These are phyloP conservation scores for Agonopterix heracliana DNA, from an alignment of 2,888 invertebrate species.

Conservation along the genomic window DNA sequence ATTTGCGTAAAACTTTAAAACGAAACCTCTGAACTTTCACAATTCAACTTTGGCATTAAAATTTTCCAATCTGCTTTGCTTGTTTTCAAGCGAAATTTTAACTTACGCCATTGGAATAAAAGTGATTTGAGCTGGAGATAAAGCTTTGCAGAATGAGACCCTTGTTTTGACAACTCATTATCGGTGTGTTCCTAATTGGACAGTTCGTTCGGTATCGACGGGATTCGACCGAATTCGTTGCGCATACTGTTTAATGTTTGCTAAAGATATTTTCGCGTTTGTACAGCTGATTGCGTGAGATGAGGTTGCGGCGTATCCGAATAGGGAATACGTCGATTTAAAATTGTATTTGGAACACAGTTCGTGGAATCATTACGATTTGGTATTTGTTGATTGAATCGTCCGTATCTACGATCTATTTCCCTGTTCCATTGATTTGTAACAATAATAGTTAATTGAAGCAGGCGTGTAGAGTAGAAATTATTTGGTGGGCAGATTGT, in stretches of 20 bases:
- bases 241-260: slow-evolving; percentile 55
- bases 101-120: slow-evolving; percentile 28
- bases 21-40: slow-evolving; percentile 64
- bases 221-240: slow-evolving; percentile 42
- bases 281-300: slow-evolving; percentile 60
- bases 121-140: slow-evolving; percentile 16
- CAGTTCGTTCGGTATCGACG: slow-evolving; percentile 31
- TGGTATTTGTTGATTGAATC: no score
- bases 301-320: slow-evolving; percentile 32
- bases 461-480: no score
- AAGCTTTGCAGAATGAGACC: slow-evolving; percentile 31
- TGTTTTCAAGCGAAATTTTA: slow-evolving; percentile 22
- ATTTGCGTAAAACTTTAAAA: slow-evolving; percentile 63
- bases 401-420: no score
- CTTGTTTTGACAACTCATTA: slow-evolving; percentile 74
- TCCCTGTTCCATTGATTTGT: no score
- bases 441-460: no score
- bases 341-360: not conserved
- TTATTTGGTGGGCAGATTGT: no score
- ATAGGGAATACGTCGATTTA: slow-evolving; percentile 25
- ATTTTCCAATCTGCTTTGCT: slow-evolving; percentile 30
- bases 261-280: slow-evolving; percentile 64
- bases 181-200: slow-evolving; percentile 51
- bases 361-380: no score
- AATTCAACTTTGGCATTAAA: slow-evolving; percentile 66